Conservation (phyloP, 2,113 vertebrate genomes). For the Leptocoma aspasia region DNA sequence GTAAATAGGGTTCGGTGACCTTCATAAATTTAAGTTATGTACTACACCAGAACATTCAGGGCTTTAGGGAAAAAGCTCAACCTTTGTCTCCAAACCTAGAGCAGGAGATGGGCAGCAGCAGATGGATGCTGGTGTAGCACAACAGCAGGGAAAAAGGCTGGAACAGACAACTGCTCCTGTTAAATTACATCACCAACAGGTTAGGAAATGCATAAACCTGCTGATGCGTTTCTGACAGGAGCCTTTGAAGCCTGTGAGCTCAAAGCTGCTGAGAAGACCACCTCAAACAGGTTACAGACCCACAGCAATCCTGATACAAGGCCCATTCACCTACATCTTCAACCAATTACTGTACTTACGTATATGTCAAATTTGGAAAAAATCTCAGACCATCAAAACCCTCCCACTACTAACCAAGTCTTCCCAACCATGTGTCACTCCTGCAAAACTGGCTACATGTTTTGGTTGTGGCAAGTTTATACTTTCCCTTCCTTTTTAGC, state of each 20-base stretch:
- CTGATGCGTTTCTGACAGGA: not conserved
- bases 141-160: not conserved
- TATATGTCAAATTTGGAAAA: not conserved
- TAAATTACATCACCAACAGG: not conserved
- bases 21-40: constrained; percentile 59
- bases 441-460: fast-evolving
- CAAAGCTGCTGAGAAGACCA: not conserved
- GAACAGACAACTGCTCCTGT: not conserved
- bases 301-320: too few relatives aligned
- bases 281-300: not conserved
- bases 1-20: constrained; percentile 55
- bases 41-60: constrained; percentile 13
- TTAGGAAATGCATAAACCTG: not conserved
- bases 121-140: not conserved
- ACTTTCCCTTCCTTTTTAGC: not conserved
- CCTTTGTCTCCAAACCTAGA: not conserved
- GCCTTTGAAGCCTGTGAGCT: not conserved
- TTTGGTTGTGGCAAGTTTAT: not conserved
- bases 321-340: not conserved
- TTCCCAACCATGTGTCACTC: not conserved
- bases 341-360: fast-evolving
- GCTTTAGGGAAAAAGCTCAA: constrained; percentile 20
- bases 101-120: not conserved
- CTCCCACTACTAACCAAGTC: not conserved
- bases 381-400: not conserved